These are phyloP conservation scores for Catamblyrhynchus diadema DNA, from an alignment of 2,797 vertebrate genomes.

Conservation along the genomic window DNA sequence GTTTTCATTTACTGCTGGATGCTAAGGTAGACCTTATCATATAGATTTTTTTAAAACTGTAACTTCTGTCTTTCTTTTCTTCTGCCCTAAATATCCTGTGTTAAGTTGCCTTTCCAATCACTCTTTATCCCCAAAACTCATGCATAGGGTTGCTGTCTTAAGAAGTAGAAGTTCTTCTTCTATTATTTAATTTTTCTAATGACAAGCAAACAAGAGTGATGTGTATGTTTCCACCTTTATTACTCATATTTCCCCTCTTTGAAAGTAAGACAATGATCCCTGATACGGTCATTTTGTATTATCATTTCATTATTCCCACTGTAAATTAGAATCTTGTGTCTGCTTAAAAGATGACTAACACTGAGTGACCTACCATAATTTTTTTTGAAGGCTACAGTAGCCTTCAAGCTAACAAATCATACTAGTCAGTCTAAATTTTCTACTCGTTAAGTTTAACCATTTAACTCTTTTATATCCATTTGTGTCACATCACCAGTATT, in stretches of 20 bases:
- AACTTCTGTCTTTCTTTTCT: background rate
- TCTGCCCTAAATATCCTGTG: background rate
- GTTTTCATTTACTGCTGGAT: background rate
- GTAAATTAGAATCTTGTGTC: conserved; percentile 42
- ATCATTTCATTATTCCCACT: conserved; percentile 6
- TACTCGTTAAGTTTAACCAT: background rate
- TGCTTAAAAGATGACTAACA: conserved; percentile 53
- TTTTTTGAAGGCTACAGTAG: background rate
- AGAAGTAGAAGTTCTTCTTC: conserved; percentile 21
- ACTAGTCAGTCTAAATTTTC: conserved; percentile 25
- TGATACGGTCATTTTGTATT: conserved; percentile 36
- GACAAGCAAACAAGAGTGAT: conserved; percentile 64
- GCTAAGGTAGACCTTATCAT: background rate
- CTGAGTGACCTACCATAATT: conserved; percentile 35
- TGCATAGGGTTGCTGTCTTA: background rate
- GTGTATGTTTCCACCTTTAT: conserved; percentile 60
- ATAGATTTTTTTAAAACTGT: background rate
- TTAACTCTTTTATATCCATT: background rate
- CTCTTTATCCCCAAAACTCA: background rate
- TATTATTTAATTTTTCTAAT: conserved; percentile 51
- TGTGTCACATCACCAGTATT: background rate
- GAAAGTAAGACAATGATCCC: conserved; percentile 24
- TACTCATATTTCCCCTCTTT: conserved; percentile 56
- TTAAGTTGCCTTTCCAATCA: background rate
- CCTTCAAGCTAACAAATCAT: conserved; percentile 56